phyloP scores from a whole-genome alignment of 2,888 invertebrate genomes.

The Pteria penguin region DNA sequence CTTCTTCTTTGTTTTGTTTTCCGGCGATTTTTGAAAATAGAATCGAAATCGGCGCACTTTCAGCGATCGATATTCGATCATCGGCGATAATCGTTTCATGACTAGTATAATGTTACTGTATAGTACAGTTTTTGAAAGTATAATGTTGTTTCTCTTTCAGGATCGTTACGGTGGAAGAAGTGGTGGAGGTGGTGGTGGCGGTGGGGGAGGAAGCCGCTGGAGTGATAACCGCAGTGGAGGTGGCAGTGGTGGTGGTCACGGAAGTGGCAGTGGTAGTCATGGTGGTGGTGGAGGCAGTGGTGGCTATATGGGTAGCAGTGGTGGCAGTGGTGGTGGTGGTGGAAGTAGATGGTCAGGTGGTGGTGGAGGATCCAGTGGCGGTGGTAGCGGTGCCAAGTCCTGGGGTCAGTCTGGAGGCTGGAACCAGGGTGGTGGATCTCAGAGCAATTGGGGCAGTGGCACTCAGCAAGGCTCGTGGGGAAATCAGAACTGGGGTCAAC shows the following conservation, averaged over 20 bases:
- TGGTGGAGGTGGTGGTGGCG: conserved; percentile 16
- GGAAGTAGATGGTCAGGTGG: conserved; percentile 34
- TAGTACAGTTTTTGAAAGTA: no score
- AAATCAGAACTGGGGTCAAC: conserved; percentile 55
- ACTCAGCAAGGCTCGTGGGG: conserved; percentile 56
- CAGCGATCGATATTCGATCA: no score
- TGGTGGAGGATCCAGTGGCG: conserved; percentile 30
- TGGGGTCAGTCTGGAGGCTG: conserved; percentile 1
- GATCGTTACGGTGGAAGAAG: conserved; percentile 3
- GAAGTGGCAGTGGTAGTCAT: conserved; percentile 28
- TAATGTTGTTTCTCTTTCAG: background rate
- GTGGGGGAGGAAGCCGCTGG: conserved; percentile 1
- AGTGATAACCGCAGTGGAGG: background rate
- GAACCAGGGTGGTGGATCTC: no score
- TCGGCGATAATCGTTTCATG: no score
- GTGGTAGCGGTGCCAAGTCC: background rate
- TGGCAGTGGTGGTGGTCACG: conserved; percentile 19
- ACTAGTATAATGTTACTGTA: no score
- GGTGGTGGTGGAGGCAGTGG: conserved; percentile 34
- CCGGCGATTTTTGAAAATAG: no score
- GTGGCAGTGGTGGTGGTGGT: conserved; percentile 40
- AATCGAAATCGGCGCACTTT: no score
- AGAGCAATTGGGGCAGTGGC: conserved; percentile 43
- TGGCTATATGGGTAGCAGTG: conserved; percentile 20
- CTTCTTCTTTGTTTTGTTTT: no score